Evolutionary conservation across 2,113 vertebrate species (phyloP).

Genomic region (Dicerorhinus sumatrensis): DNA sequence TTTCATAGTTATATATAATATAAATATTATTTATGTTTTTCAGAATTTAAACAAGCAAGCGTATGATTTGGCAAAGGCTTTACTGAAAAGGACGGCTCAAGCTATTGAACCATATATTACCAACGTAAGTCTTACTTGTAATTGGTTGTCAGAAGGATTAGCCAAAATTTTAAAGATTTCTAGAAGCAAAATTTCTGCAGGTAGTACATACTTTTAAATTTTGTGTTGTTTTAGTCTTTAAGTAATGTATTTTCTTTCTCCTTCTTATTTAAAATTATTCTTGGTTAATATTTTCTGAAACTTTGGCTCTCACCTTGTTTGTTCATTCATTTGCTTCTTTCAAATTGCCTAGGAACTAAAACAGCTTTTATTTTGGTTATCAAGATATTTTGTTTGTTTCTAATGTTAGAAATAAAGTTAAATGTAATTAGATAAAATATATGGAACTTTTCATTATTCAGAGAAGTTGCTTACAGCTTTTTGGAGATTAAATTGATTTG

Average conservation of each 20-base stretch:
- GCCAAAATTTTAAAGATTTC: neutral
- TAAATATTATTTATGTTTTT: conserved; percentile 52
- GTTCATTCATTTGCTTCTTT: conserved; percentile 37
- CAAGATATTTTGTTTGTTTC: neutral
- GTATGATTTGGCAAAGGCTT: conserved; percentile 97
- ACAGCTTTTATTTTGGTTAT: conserved; percentile 42
- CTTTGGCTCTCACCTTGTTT: neutral
- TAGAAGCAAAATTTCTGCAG: conserved; percentile 6
- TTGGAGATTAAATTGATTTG: conserved; percentile 52
- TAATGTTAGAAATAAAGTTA: conserved; percentile 38
- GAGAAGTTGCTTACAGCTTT: conserved; percentile 51
- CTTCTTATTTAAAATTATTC: conserved; percentile 51
- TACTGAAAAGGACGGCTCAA: conserved; percentile 98
- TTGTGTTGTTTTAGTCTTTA: neutral
- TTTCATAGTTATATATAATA: neutral
- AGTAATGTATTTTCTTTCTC: conserved; percentile 30
- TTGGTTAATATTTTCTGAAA: conserved; percentile 52
- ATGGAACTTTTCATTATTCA: conserved; percentile 16
- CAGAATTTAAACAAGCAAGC: conserved; percentile 99
- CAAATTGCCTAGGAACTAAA: neutral
- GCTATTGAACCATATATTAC: conserved; percentile 99
- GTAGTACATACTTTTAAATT: neutral
- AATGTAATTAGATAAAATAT: conserved; percentile 55
- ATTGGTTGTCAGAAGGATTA: neutral
- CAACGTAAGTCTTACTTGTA: conserved; percentile 92